A percentile compares a stretch with the other conserved stretches of the same genome.
Conservation (phyloP, 2,113 vertebrate genomes). For the Oenanthe melanoleuca region DNA sequence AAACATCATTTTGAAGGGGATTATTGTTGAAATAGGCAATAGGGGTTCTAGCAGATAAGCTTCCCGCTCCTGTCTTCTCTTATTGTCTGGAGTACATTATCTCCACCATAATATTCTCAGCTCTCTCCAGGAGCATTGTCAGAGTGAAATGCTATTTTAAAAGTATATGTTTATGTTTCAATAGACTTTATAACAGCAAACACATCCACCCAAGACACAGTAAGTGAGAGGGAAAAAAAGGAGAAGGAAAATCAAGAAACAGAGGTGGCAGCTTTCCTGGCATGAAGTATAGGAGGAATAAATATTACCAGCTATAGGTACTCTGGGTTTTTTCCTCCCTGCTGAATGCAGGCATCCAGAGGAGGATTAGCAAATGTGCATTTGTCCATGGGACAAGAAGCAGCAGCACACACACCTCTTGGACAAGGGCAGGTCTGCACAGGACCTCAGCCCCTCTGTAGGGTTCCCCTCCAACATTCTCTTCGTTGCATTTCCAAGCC, state of each 20-base stretch:
- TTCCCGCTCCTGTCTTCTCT: conserved; percentile 62
- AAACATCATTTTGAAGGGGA: conserved; percentile 71
- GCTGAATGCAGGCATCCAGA: neutral
- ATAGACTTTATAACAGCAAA: conserved; percentile 63
- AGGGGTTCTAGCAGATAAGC: conserved; percentile 70
- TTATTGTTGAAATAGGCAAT: conserved; percentile 76
- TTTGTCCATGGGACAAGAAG: neutral
- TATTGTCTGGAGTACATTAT: conserved; percentile 73
- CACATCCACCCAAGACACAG: conserved; percentile 37
- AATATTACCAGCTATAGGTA: neutral
- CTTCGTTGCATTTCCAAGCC: neutral
- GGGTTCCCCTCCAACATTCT: neutral
- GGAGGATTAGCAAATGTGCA: neutral
- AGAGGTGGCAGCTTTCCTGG: neutral
- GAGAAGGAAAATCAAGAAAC: conserved; percentile 7
- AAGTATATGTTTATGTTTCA: conserved; percentile 69
- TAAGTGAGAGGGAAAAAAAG: conserved; percentile 35
- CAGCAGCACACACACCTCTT: neutral
- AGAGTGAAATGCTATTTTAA: conserved; percentile 66
- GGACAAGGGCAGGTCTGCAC: neutral
- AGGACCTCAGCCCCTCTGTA: fast-evolving
- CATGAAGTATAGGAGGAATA: neutral
- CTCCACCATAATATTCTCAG: conserved; percentile 61
- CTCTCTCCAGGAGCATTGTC: conserved; percentile 65
- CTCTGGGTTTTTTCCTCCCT: neutral